Percentiles rank a stretch among this genome's conserved stretches.
Conservation (phyloP, 2,888 invertebrate genomes). For the Rugalucina vietnamica region DNA sequence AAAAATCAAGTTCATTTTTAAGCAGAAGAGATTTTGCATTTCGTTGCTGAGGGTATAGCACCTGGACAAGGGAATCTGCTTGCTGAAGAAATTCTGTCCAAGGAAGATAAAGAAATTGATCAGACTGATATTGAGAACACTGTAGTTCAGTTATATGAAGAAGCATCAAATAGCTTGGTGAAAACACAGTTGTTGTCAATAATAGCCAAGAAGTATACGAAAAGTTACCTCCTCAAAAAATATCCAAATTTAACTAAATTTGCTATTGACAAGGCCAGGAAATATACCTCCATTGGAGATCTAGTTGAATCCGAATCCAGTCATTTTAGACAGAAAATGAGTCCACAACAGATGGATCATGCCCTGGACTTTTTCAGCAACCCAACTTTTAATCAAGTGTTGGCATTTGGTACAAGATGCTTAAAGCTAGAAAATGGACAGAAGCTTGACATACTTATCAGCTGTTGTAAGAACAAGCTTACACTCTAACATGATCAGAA, state of each 20-base stretch:
- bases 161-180: not conserved
- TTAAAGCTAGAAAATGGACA: conserved; percentile 22
- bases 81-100: not conserved
- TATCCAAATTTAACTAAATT: not conserved
- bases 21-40: not conserved
- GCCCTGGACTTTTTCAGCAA: conserved; percentile 1
- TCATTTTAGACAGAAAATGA: conserved; percentile 3
- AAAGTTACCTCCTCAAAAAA: not conserved
- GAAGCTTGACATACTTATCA: not conserved
- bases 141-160: not conserved
- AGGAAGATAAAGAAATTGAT: not conserved
- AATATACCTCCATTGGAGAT: not conserved
- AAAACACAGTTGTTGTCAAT: not conserved
- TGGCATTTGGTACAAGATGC: conserved; percentile 16
- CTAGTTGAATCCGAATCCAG: not conserved
- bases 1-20: no score
- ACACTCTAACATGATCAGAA: conserved; percentile 3
- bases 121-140: not conserved
- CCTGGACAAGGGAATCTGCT: not conserved
- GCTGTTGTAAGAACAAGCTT: conserved; percentile 21
- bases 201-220: not conserved
- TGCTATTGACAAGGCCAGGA: not conserved
- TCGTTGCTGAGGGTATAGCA: not conserved
- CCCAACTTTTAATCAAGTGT: conserved; percentile 12
- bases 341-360: not conserved